Evolutionary conservation across 2,797 vertebrate genomes (phyloP).

Genomic region (Artibeus lituratus): DNA sequence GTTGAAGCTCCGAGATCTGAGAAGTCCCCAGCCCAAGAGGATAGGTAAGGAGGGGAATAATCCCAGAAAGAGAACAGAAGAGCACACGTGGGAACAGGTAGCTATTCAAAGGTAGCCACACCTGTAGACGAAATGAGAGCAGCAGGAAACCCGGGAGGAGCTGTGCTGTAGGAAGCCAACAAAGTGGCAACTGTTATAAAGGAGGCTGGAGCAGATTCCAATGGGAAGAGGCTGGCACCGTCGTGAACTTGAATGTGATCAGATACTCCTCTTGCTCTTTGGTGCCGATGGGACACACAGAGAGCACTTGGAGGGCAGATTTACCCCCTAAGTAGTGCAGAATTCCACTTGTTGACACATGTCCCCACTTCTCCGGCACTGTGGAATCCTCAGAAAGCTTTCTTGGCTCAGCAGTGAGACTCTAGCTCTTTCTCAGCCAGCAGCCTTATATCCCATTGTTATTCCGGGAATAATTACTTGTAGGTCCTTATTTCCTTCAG

Average conservation of each 20-base stretch:
- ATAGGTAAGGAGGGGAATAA: background rate
- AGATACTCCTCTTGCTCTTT: background rate
- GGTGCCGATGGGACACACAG: background rate
- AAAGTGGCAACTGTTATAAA: background rate
- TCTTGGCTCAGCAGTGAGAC: background rate
- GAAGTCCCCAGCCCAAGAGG: background rate
- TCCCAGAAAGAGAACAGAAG: background rate
- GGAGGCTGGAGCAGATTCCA: background rate
- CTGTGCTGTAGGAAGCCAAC: background rate
- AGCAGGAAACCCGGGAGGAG: background rate
- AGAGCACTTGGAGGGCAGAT: background rate
- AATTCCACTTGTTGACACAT: background rate
- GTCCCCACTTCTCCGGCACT: background rate
- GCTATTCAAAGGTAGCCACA: background rate
- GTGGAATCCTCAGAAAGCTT: background rate
- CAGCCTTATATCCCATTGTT: background rate
- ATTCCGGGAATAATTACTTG: background rate
- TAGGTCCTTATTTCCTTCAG: background rate
- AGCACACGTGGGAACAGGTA: background rate
- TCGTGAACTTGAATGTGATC: background rate
- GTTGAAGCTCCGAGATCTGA: background rate
- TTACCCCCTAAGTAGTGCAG: background rate
- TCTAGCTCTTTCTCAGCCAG: background rate
- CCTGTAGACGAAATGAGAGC: background rate
- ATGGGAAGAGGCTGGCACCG: background rate